Evolutionary conservation across 2,888 invertebrate genomes (phyloP).

Genomic region (Drosophila neotestacea): DNA sequence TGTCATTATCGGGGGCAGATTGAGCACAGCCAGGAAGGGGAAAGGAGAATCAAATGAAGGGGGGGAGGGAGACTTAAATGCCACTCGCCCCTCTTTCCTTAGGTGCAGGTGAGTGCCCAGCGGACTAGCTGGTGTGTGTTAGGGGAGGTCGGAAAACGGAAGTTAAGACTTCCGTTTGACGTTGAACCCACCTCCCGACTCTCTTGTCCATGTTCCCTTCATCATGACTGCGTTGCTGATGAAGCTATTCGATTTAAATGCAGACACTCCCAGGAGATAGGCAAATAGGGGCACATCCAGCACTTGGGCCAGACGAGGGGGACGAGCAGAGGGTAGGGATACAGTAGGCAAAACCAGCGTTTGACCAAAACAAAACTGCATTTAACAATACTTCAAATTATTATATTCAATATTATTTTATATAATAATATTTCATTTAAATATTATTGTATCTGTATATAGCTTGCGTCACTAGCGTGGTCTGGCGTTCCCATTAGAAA

Average conservation of each 20-base stretch:
- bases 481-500: too few relatives aligned
- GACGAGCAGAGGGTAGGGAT: background rate
- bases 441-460: too few relatives aligned
- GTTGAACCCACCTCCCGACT: conserved; percentile 10
- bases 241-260: conserved; percentile 79
- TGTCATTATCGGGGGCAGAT: conserved; percentile 72
- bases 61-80: conserved; percentile 14
- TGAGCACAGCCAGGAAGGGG: conserved; percentile 9
- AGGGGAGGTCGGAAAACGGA: conserved; percentile 53
- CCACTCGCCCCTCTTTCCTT: background rate
- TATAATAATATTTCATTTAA: too few relatives aligned
- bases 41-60: too few relatives aligned
- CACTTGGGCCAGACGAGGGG: background rate
- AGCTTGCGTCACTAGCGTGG: too few relatives aligned
- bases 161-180: conserved; percentile 73
- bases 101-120: conserved; percentile 34
- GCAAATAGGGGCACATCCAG: conserved; percentile 30
- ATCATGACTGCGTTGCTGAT: conserved; percentile 49
- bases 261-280: conserved; percentile 48
- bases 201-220: background rate
- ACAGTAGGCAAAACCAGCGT: background rate
- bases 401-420: too few relatives aligned
- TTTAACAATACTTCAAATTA: too few relatives aligned
- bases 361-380: background rate
- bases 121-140: background rate